Conservation (phyloP, 1,140 invertebrate genomes). For the Ceratina japonica region DNA sequence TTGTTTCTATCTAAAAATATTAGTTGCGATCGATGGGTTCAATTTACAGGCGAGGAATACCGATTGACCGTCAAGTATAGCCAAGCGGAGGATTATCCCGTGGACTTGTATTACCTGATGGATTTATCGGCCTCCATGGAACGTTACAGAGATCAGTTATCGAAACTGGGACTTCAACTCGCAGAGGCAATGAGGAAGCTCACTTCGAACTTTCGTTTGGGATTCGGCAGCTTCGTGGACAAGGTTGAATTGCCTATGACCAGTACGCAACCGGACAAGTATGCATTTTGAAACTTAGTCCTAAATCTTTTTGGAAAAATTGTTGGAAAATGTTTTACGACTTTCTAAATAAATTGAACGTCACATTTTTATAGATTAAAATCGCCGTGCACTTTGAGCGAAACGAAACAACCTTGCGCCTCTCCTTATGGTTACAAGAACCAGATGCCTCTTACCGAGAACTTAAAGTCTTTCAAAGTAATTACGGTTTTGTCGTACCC, state of each 20-base stretch:
- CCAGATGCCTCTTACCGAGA: slow-evolving; percentile 83
- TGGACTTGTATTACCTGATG: slow-evolving; percentile 94
- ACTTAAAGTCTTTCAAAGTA: slow-evolving; percentile 81
- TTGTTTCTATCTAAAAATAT: not conserved
- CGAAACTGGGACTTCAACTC: slow-evolving; percentile 83
- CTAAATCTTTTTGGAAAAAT: not conserved
- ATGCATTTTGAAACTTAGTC: slow-evolving; percentile 23
- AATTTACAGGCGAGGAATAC: slow-evolving; percentile 63
- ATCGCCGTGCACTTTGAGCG: slow-evolving; percentile 80
- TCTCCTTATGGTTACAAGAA: slow-evolving; percentile 86
- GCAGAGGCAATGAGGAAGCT: slow-evolving; percentile 86
- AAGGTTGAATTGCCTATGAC: slow-evolving; percentile 92
- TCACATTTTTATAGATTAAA: slow-evolving; percentile 70
- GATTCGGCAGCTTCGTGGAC: slow-evolving; percentile 94
- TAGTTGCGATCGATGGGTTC: not conserved
- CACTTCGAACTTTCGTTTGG: slow-evolving; percentile 89
- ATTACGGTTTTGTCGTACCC: not conserved
- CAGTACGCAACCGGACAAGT: slow-evolving; percentile 81
- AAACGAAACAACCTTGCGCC: slow-evolving; percentile 76
- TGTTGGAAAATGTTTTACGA: not conserved
- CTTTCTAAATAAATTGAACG: not conserved
- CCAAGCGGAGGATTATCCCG: slow-evolving; percentile 89
- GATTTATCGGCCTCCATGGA: slow-evolving; percentile 91
- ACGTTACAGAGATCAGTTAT: slow-evolving; percentile 85
- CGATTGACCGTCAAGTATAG: slow-evolving; percentile 75